These are phyloP conservation scores for Tortrix viridana DNA, from an alignment of 2,888 invertebrate genomes.

Conservation along the genomic window DNA sequence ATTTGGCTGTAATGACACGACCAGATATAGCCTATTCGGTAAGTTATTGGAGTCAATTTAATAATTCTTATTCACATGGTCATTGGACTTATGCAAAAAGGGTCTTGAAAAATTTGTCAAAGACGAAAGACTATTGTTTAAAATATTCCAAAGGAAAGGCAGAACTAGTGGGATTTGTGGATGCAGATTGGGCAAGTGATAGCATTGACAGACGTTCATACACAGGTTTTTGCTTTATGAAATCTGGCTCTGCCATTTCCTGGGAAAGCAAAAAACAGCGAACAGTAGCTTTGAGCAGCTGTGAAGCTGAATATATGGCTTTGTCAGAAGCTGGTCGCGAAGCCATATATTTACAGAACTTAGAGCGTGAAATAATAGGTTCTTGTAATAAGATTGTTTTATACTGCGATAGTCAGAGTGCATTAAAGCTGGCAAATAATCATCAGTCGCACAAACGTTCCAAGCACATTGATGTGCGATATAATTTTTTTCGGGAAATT, in stretches of 20 bases:
- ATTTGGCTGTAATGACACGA: not conserved
- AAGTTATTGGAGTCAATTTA: not conserved
- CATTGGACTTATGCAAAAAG: not conserved
- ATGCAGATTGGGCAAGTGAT: slow-evolving; percentile 41
- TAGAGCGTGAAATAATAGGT: not conserved
- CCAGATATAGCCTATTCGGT: not conserved
- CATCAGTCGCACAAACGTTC: not conserved
- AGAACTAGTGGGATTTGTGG: not conserved
- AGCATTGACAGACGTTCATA: slow-evolving; percentile 59
- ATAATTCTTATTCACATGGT: not conserved
- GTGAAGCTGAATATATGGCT: slow-evolving; percentile 49
- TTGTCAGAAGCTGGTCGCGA: slow-evolving; percentile 46
- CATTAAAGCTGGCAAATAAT: slow-evolving; percentile 1
- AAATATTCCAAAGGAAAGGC: not conserved
- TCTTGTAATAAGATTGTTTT: slow-evolving; percentile 22
- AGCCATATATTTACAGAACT: slow-evolving; percentile 10
- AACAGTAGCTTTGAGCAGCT: slow-evolving; percentile 50
- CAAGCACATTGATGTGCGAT: slow-evolving; percentile 16
- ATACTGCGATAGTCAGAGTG: slow-evolving; percentile 13
- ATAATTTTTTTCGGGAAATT: slow-evolving; percentile 12
- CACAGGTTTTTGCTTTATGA: slow-evolving; percentile 48
- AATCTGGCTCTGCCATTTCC: slow-evolving; percentile 46
- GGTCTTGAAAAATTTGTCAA: not conserved
- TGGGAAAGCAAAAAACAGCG: slow-evolving; percentile 50
- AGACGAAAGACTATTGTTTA: not conserved